Percentiles rank a stretch among this genome's conserved stretches.
phyloP scores from a whole-genome alignment of 2,888 invertebrate species.

The Hyposoter didymator region DNA sequence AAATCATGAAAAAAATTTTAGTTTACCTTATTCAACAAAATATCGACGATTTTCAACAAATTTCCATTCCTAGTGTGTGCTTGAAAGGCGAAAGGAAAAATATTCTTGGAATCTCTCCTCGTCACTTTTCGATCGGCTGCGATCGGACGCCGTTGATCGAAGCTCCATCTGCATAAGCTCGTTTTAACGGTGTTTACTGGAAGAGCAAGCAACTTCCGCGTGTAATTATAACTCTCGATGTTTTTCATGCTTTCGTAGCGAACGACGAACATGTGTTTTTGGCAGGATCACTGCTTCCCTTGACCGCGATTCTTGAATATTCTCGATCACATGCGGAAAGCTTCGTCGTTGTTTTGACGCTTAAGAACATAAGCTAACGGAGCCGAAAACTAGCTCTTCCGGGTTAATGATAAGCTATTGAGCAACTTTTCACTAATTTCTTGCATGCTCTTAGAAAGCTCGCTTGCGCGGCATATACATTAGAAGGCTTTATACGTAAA shows the following conservation, averaged over 20 bases:
- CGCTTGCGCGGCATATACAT: background rate
- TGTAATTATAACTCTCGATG: slow-evolving; percentile 32
- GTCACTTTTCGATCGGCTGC: slow-evolving; percentile 1
- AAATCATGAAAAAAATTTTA: too few relatives aligned
- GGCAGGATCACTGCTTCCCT: background rate
- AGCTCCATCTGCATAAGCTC: slow-evolving; percentile 64
- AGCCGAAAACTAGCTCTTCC: background rate
- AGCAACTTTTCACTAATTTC: slow-evolving; percentile 46
- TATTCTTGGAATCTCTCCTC: slow-evolving; percentile 35
- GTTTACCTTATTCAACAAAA: too few relatives aligned
- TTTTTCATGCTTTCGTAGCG: background rate
- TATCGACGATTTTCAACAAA: too few relatives aligned
- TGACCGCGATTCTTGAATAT: background rate
- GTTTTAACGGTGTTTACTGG: slow-evolving; percentile 62
- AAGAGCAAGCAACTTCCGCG: slow-evolving; percentile 33
- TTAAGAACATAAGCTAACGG: background rate
- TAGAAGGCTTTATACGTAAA: slow-evolving; percentile 50
- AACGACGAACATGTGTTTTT: background rate
- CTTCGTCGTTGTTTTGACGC: background rate
- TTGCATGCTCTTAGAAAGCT: background rate
- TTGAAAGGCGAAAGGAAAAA: too few relatives aligned
- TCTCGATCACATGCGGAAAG: background rate
- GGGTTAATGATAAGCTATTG: slow-evolving; percentile 23
- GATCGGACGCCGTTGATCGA: slow-evolving; percentile 22
- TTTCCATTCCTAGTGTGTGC: too few relatives aligned